Base-by-base conservation (phyloP, 2,888 invertebrate genomes). In the Nysson spinosus region DNA sequence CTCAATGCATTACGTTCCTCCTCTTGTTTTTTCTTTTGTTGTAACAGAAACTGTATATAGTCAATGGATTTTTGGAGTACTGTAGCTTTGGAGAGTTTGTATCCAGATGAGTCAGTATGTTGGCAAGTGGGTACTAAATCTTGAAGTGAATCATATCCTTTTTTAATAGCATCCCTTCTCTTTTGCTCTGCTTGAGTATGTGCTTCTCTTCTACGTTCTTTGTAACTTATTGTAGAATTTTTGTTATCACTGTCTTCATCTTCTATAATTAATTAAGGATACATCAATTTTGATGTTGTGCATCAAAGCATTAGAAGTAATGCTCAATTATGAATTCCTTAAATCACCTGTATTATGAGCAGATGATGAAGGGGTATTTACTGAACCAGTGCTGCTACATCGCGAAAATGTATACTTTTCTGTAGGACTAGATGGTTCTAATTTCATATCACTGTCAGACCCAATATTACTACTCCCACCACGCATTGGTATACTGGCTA, bases 141-240 rank as follows among this genome's bases (percentile, higher is more conserved):
- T 88, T 97, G 97, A 12, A 98, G 89, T 1, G 95, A 95, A 87
- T 98, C 97, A 86, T 98, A 98, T 0, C 98, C 98, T 87, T 96
- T 97, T 88, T 98, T 98, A 67, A 98, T 98, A 1, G 98, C 97
- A 91, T 98, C 98, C 81, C 98, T 90, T 70, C 98, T 90, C 85
- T 98, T 98, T 87, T 98, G 98, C 87, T 98, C 98, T 1, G 98
- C 98, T 89, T 97, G 92, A 0, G 98, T 98, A 85, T 98, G 98
- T 3, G 98, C 98, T 87, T 98, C 97, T 66, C 98, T 90, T 51
- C 98, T 91, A 28, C 98, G 90, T 83, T 98, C 97, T 86, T 97
- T 98, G 87, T 97, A 98, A 83, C 94, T 96, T 58, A 96, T 88
- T 1, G 95, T 90, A 0, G 91, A 90, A 69, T 87, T 88, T 77